Base-by-base conservation (phyloP, 2,888 invertebrate genomes). In the Drosophila kambysellisi region DNA sequence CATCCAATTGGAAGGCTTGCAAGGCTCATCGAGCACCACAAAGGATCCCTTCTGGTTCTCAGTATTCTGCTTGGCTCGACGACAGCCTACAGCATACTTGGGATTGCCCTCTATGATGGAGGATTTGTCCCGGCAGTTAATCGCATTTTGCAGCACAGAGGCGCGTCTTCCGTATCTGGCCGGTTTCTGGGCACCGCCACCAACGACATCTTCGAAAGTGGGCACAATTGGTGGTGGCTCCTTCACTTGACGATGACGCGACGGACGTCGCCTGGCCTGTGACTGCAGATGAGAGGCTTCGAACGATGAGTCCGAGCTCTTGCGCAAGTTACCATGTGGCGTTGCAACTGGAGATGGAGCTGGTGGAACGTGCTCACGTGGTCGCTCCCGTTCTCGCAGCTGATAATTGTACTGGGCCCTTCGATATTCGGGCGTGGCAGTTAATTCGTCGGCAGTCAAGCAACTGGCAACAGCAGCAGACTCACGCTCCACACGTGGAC, bases 1-100 rank as follows among this genome's bases (percentile, higher is more conserved):
- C 92, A 92, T 93, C 93, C 93, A 93, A 60, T 89, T 90, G 81
- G 88, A 91, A 77, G 92, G 91, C 68, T 92, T 92, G 67, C 90
- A 91, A 0, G 92, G 92, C 56, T 93, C 92, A 35, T 93, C 89
- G 4, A 93, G 80, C n/a, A 93, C 92, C 60, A 93, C 90, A 87
- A 93, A 93, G 3, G 93, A 89, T 48, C 83, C 89, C 48, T 85
- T 81, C 20, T 79, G 87, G 43, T 82, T 87, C 37, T 90, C 90
- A 0, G 77, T 73, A 30, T 81, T 83, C n/a, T 79, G 88, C 50
- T 84, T 89, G 37, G 76, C 72, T 3, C 84, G 79, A 1, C 81
- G 81, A 67, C 81, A 81, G 32, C 82, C 84, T 15, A 88, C 59
- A 0, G 88, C 77, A 79, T 93, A 93, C 62, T 92, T 92, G 50